A percentile compares a stretch with the other conserved stretches of the same genome.
Conservation (phyloP, 2,797 vertebrate species). For the Numenius phaeopus region DNA sequence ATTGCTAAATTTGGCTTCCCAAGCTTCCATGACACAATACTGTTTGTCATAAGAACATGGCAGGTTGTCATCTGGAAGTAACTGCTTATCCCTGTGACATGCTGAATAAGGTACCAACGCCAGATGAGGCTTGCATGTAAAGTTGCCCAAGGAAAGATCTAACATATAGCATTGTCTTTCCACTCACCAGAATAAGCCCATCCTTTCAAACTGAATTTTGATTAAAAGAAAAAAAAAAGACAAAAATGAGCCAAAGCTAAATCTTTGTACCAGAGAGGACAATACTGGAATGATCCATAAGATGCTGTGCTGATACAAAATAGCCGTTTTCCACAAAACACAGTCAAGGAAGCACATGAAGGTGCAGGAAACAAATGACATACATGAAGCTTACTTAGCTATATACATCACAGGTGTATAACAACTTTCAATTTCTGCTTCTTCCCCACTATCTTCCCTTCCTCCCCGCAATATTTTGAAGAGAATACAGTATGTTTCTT, state of each 20-base stretch:
- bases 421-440: neutral
- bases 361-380: accelerated
- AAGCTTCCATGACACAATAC: neutral
- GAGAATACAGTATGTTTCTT: neutral
- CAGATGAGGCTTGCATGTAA: neutral
- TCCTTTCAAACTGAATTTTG: neutral
- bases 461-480: neutral
- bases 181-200: neutral
- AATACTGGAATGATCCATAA: neutral
- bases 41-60: neutral
- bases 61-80: neutral
- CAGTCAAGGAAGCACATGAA: neutral
- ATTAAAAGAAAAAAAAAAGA: neutral
- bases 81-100: neutral
- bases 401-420: neutral
- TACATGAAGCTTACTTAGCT: neutral
- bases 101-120: neutral
- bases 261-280: neutral
- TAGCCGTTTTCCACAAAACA: neutral
- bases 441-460: neutral
- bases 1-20: neutral
- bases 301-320: neutral
- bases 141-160: neutral
- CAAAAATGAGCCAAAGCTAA: neutral
- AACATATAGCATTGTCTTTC: neutral